Base-by-base conservation (phyloP, 2,797 vertebrate species). In the Propithecus perrieri region DNA sequence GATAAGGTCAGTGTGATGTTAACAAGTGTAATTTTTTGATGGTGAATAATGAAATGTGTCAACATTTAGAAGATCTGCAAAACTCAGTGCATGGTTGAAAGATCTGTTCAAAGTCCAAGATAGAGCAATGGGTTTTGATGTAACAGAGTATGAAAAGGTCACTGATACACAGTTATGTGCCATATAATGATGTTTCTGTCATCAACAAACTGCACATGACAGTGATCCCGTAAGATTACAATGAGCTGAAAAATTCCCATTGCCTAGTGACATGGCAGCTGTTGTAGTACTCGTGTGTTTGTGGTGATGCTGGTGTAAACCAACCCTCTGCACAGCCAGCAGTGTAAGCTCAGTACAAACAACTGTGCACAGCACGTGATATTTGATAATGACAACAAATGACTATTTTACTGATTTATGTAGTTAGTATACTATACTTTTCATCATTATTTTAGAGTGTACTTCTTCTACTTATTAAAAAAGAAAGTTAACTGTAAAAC, bases 241-340 rank as follows among this genome's bases (percentile, higher is more conserved):
- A n/a, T 18, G 33, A 65, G 17, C 33, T 65, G 33, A n/a, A 65
- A n/a, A n/a, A n/a, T 20, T n/a, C 33, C 63, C n/a, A 4, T 65
- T 35, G 63, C 8, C 63, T 10, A 20, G 33, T 65, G 63, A n/a
- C 3, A 33, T 8, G 6, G 15, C 7, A n/a, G 63, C 63, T 65
- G 63, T 65, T 18, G 63, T 8, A 2, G 17, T n/a, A 9, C 63
- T 20, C n/a, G 5, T 1, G 59, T n/a, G 33, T n/a, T 9, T 9
- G 63, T 65, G 63, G 63, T n/a, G 63, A 18, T 9, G n/a, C 63
- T 65, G 63, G 14, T 65, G 63, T 1, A n/a, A 20, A 65, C 17
- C 9, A 17, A 7, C 7, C 33, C 18, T 35, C 63, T n/a, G 33
- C 63, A 65, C 7, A 1, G 17, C 33, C 4, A 1, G 0, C 5